phyloP scores from a whole-genome alignment of 2,888 invertebrate species.

The Polia nebulosa region DNA sequence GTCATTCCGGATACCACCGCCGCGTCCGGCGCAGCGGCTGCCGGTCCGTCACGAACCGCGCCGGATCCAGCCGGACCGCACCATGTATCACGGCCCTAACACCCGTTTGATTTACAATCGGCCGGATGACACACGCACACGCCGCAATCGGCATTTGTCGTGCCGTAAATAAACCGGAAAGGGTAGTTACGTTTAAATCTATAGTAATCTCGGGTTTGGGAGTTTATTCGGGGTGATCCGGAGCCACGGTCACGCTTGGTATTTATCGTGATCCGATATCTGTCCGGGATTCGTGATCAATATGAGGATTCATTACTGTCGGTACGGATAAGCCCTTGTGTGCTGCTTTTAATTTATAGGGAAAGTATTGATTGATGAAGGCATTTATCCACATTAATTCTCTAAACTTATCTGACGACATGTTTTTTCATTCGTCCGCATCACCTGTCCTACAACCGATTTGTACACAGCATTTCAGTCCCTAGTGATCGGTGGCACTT shows the following conservation, averaged over 20 bases:
- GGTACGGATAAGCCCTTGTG: not conserved
- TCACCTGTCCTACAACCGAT: too few relatives aligned
- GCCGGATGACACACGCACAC: conserved; percentile 57
- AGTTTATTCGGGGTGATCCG: conserved; percentile 49
- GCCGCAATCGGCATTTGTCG: conserved; percentile 63
- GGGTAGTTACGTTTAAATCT: conserved; percentile 61
- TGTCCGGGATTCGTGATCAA: conserved; percentile 15
- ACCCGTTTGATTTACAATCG: conserved; percentile 60
- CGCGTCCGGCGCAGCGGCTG: conserved; percentile 32
- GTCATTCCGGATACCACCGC: conserved; percentile 34
- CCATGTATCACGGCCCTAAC: conserved; percentile 59
- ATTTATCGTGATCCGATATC: conserved; percentile 39
- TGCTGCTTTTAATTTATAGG: not conserved
- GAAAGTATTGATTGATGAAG: not conserved
- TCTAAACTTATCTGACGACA: too few relatives aligned
- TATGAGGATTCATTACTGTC: conserved; percentile 8
- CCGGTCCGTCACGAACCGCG: conserved; percentile 12
- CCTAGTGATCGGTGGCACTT: too few relatives aligned
- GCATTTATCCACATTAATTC: not conserved
- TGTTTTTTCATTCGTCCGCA: too few relatives aligned
- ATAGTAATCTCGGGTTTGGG: conserved; percentile 57
- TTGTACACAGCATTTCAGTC: too few relatives aligned
- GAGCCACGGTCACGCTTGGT: conserved; percentile 23
- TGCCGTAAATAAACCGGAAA: conserved; percentile 62
- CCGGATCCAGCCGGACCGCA: conserved; percentile 27